Percentiles rank a stretch among this genome's conserved stretches.
These are phyloP conservation scores for Nematostella vectensis DNA, from an alignment of 92 coral and sea anemone genomes.

Conservation along the genomic window DNA sequence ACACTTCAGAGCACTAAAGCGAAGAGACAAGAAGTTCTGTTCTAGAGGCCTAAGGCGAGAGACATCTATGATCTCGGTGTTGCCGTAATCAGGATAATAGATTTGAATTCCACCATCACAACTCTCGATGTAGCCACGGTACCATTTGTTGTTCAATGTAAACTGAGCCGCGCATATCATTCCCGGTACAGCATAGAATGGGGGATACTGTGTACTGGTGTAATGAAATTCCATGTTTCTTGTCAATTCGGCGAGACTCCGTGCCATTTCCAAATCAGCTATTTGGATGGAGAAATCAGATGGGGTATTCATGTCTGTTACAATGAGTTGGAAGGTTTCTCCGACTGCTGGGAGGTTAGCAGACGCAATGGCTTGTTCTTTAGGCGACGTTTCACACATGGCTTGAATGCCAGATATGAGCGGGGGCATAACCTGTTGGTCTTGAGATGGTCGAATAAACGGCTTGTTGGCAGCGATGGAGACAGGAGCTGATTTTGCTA, in stretches of 20 bases:
- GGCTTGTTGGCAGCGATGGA: no score
- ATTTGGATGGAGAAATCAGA: constrained; percentile 28
- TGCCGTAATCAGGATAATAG: constrained; percentile 59
- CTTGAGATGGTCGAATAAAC: no score
- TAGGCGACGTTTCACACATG: no score
- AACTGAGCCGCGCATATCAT: constrained; percentile 46
- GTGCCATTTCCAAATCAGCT: constrained; percentile 30
- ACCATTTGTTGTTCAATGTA: constrained; percentile 46
- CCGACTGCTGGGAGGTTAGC: constrained; percentile 22
- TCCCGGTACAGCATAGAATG: constrained; percentile 11
- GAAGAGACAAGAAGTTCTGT: constrained; percentile 15
- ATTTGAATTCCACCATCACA: constrained; percentile 23
- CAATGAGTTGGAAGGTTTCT: constrained; percentile 27
- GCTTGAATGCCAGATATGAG: no score
- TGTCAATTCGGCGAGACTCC: constrained; percentile 19
- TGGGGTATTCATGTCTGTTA: constrained; percentile 33
- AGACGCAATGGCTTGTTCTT: constrained; percentile 19
- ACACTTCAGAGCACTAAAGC: constrained; percentile 26
- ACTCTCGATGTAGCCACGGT: constrained; percentile 33
- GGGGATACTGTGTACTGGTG: constrained; percentile 11
- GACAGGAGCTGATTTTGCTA: no score
- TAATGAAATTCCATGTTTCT: constrained; percentile 24
- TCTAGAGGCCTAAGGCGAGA: constrained; percentile 42
- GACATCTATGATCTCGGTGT: constrained; percentile 27
- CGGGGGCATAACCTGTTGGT: no score